Base-by-base conservation (phyloP, 2,797 vertebrate genomes). In the Gadopsis marmoratus region DNA sequence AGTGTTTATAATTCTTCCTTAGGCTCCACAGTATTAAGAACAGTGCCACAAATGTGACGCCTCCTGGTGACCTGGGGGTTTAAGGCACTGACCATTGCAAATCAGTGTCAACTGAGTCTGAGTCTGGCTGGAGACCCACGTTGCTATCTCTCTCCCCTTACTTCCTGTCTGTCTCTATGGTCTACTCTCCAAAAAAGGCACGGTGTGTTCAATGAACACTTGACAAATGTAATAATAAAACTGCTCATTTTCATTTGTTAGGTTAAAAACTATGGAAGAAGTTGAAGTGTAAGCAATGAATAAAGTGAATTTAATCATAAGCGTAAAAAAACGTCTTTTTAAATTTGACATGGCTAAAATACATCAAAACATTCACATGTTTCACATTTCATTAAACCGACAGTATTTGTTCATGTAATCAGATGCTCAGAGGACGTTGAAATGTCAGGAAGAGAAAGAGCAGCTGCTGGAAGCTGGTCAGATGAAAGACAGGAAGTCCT, bases 401-500 rank as follows among this genome's bases (percentile, higher is more conserved):
- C n/a, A 68, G 59, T 58, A 8, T 63, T 58, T 62, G n/a, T 35
- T n/a, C 4, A 10, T 54, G 72, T 66, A 56, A 53, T 55, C 39
- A 41, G 31, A 65, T 68, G 74, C 55, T 60, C 21, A 37, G 45
- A 71, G 60, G 55, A 61, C 35, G 56, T n/a, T 31, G 17, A 71
- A 64, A 84, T 65, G 84, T 78, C 76, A 55, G 70, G 48, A 51
- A 66, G 71, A 89, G 54, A 68, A 79, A 76, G 73, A 90, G 62
- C 86, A 92, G 88, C 85, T 82, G 85, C 35, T 76, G 67, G 81
- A 82, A 87, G 81, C 80, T 54, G 77, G 33, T 82, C 61, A 71
- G 82, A 92, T 88, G 77, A 91, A 90, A 92, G 91, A 88, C 92
- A 91, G 89, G 91, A 89, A 88, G 86, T 88, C 65, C 65, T 90